Evolutionary conservation across 2,113 vertebrate species (phyloP), one percentile per base, ranked within the genome.

Genomic region (Salvelinus alpinus): DNA sequence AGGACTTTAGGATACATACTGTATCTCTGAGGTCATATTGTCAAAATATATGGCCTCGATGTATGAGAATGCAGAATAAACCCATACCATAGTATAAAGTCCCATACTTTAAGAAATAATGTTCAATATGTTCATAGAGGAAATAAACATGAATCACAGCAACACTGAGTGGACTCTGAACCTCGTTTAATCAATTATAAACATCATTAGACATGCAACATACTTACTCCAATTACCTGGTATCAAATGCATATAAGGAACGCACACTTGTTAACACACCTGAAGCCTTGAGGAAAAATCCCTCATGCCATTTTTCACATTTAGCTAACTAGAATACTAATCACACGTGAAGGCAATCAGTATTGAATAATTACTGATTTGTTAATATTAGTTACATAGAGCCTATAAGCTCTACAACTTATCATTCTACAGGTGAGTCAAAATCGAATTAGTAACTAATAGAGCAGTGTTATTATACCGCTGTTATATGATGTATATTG

Each of bases 151-250:
- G 2, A 24, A 75, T 86, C 71, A 77, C 14, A n/a, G 54, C 18
- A 75, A 29, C 62, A 69, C 68, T 20, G 57, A 20, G 67, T 47
- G 14, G 20, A 70, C 74, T 70, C 38, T 20, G 14, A 38, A 69
- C 14, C 47, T n/a, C 2, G 38, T 51, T 4, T 14, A 14, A 34
- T 51, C 5, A 29, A 29, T 51, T 18, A 22, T 13, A 69, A 60
- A 14, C 31, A 47, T n/a, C 25, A 34, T 34, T 59, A 60, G 5
- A 34, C 54, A 59, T 31, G 71, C 27, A 31, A 29, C 51, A 70
- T 79, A 74, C 72, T 70, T 74, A 74, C 77, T 70, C 64, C 59
- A 25, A 7, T 57, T 47, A 25, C 77, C 66, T 60, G 34, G 57
- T 27, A 74, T 60, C 20, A 62, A 74, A 51, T 54, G 59, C 22